Evolutionary conservation across 2,888 invertebrate species (phyloP).

Genomic region (Andrena bucephala): DNA sequence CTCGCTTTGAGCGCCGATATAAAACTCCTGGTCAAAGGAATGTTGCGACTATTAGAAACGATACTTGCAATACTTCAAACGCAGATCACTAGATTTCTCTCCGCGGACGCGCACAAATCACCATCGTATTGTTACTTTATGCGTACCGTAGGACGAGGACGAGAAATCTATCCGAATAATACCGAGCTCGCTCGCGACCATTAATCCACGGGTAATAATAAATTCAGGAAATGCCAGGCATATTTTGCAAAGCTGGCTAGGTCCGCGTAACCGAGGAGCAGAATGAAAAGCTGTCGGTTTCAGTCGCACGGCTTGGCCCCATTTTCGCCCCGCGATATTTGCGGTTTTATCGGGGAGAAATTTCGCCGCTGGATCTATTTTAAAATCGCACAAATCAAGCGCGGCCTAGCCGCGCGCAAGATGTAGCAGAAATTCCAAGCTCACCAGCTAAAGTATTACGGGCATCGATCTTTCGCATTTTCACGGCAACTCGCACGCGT

Average conservation of each 20-base stretch:
- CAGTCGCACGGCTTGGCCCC: conserved; percentile 3
- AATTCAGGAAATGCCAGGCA: conserved; percentile 36
- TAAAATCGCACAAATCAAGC: conserved; percentile 46
- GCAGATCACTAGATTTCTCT: neutral
- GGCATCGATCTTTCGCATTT: conserved; percentile 22
- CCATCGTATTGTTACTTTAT: neutral
- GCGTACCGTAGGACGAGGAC: neutral
- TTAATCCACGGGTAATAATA: conserved; percentile 49
- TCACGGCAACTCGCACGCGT: conserved; percentile 10
- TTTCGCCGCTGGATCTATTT: conserved; percentile 37
- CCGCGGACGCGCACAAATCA: neutral
- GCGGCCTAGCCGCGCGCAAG: conserved; percentile 21
- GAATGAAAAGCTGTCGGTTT: conserved; percentile 51
- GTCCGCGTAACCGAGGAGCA: neutral
- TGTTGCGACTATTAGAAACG: neutral
- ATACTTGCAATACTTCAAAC: neutral
- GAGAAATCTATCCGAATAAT: conserved; percentile 6
- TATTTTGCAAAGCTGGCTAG: conserved; percentile 31
- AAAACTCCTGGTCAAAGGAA: too few relatives aligned
- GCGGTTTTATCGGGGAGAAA: conserved; percentile 38
- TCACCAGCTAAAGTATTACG: conserved; percentile 22
- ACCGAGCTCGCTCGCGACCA: conserved; percentile 17
- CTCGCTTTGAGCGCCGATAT: too few relatives aligned
- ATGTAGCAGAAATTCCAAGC: conserved; percentile 26
- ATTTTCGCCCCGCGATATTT: conserved; percentile 11